Base-by-base conservation (phyloP, 2,888 invertebrate species). In the Meganola albula region DNA sequence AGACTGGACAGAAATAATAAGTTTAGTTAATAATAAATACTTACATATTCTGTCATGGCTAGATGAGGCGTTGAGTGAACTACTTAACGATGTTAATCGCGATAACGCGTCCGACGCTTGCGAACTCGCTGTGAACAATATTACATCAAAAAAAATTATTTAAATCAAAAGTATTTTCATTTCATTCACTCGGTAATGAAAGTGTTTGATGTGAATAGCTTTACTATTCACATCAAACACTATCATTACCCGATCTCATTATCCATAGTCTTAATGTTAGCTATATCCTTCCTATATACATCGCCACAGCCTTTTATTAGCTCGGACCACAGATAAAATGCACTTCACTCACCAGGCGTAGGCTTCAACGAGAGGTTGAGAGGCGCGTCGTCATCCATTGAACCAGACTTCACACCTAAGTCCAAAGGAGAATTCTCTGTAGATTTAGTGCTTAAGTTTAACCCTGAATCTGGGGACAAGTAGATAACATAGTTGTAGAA, bases 301-400 rank as follows among this genome's bases (percentile, higher is more conserved):
- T n/a, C n/a, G n/a, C n/a, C n/a, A n/a, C n/a, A n/a, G n/a, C n/a
- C n/a, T 9, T 22, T 5, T 22, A 9, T 5, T 5, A 9, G 8
- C 3, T n/a, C 22, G 9, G 1, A n/a, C 21, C 4, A 3, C 9
- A 4, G 2, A 4, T 4, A 4, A 9, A 23, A 4, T 4, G 7
- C 4, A 9, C 0, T 14, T 12, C 27, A 63, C 76, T 69, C 33
- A 85, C 84, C 64, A 16, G 84, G 82, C 2, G 79, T 65, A 1
- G 93, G 92, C 73, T 95, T 95, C 47, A 95, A 86, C 1, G 94
- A 95, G 10, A 95, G 88, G 77, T 95, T 95, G 11, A 95, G 87
- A 0, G 95, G 95, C 1, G 92, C 90, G 57, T 95, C 95, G 3
- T 90, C 90, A 27, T 90, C 89, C 31, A 82, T 77, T 16, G 71